A percentile compares a stretch with the other conserved stretches of the same genome.
Conservation (phyloP, 2,888 invertebrate species). For the Cheiracanthium punctorium region DNA sequence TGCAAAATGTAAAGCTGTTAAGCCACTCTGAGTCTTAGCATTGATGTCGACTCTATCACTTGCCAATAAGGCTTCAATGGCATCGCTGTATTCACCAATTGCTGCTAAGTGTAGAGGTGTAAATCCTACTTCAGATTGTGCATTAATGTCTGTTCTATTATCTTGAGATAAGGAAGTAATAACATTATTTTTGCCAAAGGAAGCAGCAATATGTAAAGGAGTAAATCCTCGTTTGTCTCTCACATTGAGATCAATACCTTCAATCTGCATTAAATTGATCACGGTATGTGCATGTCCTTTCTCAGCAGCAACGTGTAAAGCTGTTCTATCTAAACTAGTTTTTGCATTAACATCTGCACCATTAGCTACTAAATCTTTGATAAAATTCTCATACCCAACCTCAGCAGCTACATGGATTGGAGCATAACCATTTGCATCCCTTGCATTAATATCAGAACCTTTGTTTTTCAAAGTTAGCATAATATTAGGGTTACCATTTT, state of each 20-base stretch:
- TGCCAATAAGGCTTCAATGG: background rate
- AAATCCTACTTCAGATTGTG: background rate
- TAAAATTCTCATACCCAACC: background rate
- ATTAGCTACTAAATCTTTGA: background rate
- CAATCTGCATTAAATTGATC: background rate
- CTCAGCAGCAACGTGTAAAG: background rate
- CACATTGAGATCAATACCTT: background rate
- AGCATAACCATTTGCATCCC: background rate
- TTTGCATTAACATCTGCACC: background rate
- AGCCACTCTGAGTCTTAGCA: background rate
- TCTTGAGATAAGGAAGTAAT: background rate
- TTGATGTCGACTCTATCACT: background rate
- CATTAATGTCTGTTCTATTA: background rate
- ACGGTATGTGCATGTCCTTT: background rate
- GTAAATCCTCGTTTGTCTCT: background rate
- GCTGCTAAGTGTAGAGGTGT: conserved; percentile 10
- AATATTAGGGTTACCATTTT: background rate
- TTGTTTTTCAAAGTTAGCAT: background rate
- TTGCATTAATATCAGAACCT: background rate
- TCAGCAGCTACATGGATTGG: background rate
- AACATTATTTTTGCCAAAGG: background rate
- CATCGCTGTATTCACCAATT: background rate
- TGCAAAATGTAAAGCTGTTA: background rate
- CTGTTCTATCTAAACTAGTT: background rate
- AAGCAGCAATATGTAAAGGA: conserved; percentile 13